Base-by-base conservation (phyloP, 2,888 invertebrate genomes). In the Caenorhabditis angaria region DNA sequence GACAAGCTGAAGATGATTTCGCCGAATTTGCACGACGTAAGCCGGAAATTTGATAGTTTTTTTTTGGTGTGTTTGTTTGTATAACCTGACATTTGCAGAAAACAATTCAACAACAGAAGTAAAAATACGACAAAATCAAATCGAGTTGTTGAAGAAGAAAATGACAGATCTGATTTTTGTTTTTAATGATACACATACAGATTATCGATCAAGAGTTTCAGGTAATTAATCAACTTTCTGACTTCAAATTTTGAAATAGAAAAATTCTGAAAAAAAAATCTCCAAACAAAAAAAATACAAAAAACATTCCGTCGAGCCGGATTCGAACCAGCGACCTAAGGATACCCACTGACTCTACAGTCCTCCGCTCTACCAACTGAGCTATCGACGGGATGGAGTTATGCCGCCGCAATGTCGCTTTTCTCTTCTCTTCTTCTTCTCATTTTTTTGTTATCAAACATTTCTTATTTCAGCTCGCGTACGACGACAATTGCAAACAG, bases 171-270 rank as follows among this genome's bases (percentile, higher is more conserved):
- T 86, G 2, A 76, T 85, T 25, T 58, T 73, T 29, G 47, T 76
- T 8, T 86, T 86, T 70, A 82, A 82, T 59, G 80, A 82, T 25
- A 76, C 83, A 5, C 85, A 86, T 56, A 70, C 76, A 12, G 85
- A 87, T 60, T 86, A 86, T 55, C 79, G 78, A 57, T 77, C 80
- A 14, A 62, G 86, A 5, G 83, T 86, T 12, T 86, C 85, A n/a
- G 83, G 84, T 84, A 54, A 72, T 77, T 59, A 28, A 25, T 27
- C n/a, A 20, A 25, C 10, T n/a, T n/a, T n/a, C n/a, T n/a, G n/a
- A n/a, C n/a, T n/a, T n/a, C n/a, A n/a, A n/a, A n/a, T n/a, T n/a
- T n/a, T n/a, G n/a, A n/a, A n/a, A n/a, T n/a, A n/a, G n/a, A n/a
- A n/a, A n/a, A n/a, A n/a, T n/a, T n/a, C n/a, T n/a, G n/a, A n/a